Base-by-base conservation (phyloP, 2,888 invertebrate genomes). In the Drosophila algonquin region DNA sequence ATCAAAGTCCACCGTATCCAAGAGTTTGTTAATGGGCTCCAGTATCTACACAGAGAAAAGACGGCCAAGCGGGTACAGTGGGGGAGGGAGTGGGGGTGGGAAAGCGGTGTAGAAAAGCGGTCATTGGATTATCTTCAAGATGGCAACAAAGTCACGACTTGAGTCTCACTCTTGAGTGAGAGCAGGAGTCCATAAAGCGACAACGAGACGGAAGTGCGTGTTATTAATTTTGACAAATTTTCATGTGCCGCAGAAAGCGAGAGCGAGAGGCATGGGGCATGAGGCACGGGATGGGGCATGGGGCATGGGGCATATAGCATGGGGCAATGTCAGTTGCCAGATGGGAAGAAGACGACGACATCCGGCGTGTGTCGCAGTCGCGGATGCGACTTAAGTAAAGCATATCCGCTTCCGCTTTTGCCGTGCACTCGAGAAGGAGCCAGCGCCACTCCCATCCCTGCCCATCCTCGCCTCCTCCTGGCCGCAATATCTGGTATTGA, bases 21-120 rank as follows among this genome's bases (percentile, higher is more conserved):
- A 93, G 46, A 98, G 93, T 47, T 95, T 94, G 93, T 99, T 98
- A 87, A 98, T 98, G 0, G 98, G 97, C 76, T 97, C 97, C 76
- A 98, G 95, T 56, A 98, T 97, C 94, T 95, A 93, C 3, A 40
- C 7, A 14, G 14, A 40, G 14, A 32, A 2, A 24, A 5, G 5
- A 24, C 24, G 24, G 24, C 5, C 5, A 24, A 24, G 24, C 24
- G 24, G 24, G 24, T 24, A 24, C 24, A 24, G 4, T 4, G 24
- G 21, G 35, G 3, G 80, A 71, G 40, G 44, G 18, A 1, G 1
- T 18, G 21, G 56, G 54, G 55, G 60, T 64, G 52, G 51, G 8
- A 18, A 16, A 30, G 27, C 1, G 21, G 27, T 6, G 46, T 21
- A 53, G 27, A 12, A 40, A 48, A 8, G 61, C 21, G 71, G 53